Evolutionary conservation across 2,888 invertebrate species (phyloP).

Genomic region (Ommatoiulus sabulosus): DNA sequence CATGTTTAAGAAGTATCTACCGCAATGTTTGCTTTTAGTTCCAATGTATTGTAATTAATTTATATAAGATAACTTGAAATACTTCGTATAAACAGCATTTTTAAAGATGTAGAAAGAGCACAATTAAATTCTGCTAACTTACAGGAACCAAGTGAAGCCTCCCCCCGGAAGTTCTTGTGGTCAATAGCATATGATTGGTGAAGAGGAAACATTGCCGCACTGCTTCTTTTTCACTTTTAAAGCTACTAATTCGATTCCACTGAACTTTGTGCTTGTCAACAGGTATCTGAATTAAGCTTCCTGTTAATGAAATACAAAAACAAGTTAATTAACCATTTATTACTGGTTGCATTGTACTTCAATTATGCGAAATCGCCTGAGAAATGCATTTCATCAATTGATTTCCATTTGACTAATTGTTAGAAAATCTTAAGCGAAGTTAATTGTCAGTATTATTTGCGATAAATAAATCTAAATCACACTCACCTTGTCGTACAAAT

Average conservation of each 20-base stretch:
- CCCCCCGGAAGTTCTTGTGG: constrained; percentile 84
- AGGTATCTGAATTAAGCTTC: constrained; percentile 81
- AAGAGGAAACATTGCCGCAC: constrained; percentile 89
- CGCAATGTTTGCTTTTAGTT: too few species aligned
- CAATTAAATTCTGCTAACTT: constrained; percentile 48
- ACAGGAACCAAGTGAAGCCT: constrained; percentile 84
- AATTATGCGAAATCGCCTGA: not conserved
- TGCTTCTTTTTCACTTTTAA: constrained; percentile 75
- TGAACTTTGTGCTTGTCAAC: constrained; percentile 73
- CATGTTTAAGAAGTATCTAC: too few species aligned
- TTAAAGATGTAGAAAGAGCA: too few species aligned
- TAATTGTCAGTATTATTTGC: too few species aligned
- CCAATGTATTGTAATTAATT: too few species aligned
- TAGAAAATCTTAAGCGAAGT: too few species aligned
- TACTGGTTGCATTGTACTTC: not conserved
- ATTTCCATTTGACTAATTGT: too few species aligned
- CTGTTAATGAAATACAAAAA: constrained; percentile 68
- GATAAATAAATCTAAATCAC: not conserved
- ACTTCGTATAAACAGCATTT: too few species aligned
- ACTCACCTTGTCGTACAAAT: constrained; percentile 86
- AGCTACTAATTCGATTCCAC: constrained; percentile 73
- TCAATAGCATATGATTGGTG: constrained; percentile 88
- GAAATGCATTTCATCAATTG: not conserved
- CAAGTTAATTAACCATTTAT: not conserved
- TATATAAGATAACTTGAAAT: too few species aligned